Evolutionary conservation across 2,797 vertebrate genomes (phyloP), one percentile per base, ranked within the genome.

Genomic region (Huso huso): DNA sequence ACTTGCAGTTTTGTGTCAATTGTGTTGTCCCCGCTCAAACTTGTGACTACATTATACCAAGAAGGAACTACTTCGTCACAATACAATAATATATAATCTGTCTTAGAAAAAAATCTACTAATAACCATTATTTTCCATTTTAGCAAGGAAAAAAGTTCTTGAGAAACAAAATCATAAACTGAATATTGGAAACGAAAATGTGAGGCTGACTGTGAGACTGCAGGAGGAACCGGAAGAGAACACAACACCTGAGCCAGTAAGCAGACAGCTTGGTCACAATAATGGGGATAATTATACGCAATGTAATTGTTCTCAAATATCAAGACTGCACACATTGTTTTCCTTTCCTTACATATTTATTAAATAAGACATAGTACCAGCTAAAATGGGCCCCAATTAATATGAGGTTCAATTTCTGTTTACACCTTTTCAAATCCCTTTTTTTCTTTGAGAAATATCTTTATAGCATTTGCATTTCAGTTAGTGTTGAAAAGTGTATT

Each of bases 81-180:
- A 37, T 37, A 37, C 37, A 37, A 37, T 37, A 37, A 37, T 58
- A 1, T 8, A 37, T n/a, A 8, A 49, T 13, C 11, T 48, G 7
- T n/a, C 1, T 11, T 7, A 1, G 3, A n/a, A 58, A 7, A n/a
- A 13, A n/a, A 11, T n/a, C 55, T 58, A 7, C 2, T 58, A n/a
- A n/a, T 11, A 7, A n/a, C 15, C 11, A 7, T n/a, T 58, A n/a
- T n/a, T 64, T 66, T 12, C 15, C 18, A 2, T 66, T 66, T 0
- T 76, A 86, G 84, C 72, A 61, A 76, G 75, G 57, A 8, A 67
- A 0, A 65, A 71, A 66, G 84, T 85, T 49, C 73, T 84, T 6
- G 57, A 57, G 1, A 74, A 65, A 65, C 0, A 65, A 0, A 49
- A 74, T 48, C 84, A 86, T 2, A 69, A 80, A 9, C 68, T 84